Conservation (phyloP, 2,113 vertebrate species). For the Phylloscopus trochilus region DNA sequence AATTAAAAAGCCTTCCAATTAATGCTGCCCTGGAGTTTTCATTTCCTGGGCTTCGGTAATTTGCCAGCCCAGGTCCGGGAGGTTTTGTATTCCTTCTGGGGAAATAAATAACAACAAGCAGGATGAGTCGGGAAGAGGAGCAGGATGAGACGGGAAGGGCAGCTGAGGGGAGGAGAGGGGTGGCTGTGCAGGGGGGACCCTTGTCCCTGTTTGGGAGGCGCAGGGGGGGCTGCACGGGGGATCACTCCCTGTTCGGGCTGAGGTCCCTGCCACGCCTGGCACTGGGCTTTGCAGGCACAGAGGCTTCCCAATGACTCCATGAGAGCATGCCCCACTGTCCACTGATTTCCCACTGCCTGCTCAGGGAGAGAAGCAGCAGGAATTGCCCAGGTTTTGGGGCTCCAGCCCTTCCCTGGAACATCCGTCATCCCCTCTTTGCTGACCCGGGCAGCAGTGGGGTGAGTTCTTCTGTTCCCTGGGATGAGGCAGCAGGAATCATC, state of each 20-base stretch:
- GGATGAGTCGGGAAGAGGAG: not conserved
- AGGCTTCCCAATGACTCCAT: not conserved
- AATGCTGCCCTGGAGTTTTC: slow-evolving; percentile 61
- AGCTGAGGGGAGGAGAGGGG: not conserved
- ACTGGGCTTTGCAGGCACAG: not conserved
- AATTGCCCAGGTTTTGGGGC: not conserved
- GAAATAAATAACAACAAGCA: slow-evolving; percentile 4
- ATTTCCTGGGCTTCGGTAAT: slow-evolving; percentile 61
- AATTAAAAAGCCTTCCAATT: slow-evolving; percentile 70
- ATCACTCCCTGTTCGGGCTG: accelerated
- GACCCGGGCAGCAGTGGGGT: not conserved
- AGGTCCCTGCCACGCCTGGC: not conserved
- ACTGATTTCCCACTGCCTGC: not conserved
- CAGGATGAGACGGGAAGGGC: not conserved
- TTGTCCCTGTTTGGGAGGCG: not conserved
- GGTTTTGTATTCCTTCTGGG: slow-evolving; percentile 28
- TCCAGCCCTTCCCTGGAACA: not conserved
- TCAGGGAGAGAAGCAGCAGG: not conserved
- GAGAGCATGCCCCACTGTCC: accelerated
- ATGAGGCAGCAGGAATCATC: not conserved
- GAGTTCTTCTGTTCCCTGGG: not conserved
- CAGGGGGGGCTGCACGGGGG: too few species aligned
- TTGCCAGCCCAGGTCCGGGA: slow-evolving; percentile 42
- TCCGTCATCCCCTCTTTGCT: accelerated
- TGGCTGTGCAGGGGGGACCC: not conserved